Conservation (phyloP, 23 tunicate species). For the Phallusia fumigata region DNA sequence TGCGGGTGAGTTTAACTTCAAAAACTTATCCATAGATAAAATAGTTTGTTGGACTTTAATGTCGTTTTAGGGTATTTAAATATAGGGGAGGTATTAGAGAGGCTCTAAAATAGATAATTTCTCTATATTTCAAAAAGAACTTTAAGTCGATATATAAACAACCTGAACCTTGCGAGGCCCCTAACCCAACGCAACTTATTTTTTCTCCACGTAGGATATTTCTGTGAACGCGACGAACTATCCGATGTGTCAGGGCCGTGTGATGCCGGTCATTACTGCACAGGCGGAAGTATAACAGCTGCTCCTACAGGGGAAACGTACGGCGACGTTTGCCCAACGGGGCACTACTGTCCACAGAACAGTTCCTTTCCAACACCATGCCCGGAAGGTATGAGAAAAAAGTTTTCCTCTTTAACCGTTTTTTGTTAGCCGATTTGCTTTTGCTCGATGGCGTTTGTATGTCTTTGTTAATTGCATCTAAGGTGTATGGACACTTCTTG, state of each 20-base stretch:
- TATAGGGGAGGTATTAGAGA: too few species aligned
- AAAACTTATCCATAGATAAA: background rate
- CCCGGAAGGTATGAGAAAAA: constrained; percentile 45
- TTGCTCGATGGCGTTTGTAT: too few species aligned
- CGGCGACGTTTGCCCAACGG: constrained; percentile 74
- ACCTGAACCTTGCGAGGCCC: too few species aligned
- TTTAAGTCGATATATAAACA: too few species aligned
- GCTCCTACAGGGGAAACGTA: constrained; percentile 46
- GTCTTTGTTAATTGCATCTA: too few species aligned
- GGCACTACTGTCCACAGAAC: constrained; percentile 69
- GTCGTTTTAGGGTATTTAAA: too few species aligned
- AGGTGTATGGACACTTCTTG: too few species aligned
- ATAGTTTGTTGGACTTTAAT: too few species aligned
- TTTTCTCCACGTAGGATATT: constrained; percentile 48
- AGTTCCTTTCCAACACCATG: constrained; percentile 52
- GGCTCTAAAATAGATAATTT: background rate
- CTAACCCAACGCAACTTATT: background rate
- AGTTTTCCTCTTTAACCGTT: too few species aligned
- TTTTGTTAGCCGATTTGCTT: too few species aligned
- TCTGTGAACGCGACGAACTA: constrained; percentile 54
- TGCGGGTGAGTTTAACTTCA: constrained; percentile 34
- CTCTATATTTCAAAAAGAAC: too few species aligned
- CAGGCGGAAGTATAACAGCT: constrained; percentile 50
- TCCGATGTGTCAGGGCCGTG: constrained; percentile 71
- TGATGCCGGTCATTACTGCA: constrained; percentile 78